Evolutionary conservation across 2,113 vertebrate species (phyloP), one percentile per base, ranked within the genome.

Genomic region (Takifugu flavidus): DNA sequence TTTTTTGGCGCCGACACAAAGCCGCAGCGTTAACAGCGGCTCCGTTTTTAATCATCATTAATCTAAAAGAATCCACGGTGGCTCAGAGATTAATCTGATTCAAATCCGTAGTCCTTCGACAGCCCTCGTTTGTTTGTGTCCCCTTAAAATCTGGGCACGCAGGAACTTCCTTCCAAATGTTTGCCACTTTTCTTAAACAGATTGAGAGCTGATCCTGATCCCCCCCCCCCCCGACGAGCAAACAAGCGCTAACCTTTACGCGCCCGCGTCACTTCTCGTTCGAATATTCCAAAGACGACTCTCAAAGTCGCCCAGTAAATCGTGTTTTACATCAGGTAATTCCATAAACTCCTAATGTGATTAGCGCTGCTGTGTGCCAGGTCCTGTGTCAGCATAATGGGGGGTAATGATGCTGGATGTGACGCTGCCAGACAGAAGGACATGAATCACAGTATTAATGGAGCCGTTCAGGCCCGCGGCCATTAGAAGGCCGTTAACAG

Each of bases 381-480:
- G 56, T 59, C 67, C 56, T 70, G 60, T 76, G 70, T 82, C 69
- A 76, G 69, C 65, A 61, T 70, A 75, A 83, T 78, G 50, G 69
- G 53, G 77, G 45, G 58, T 82, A 72, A 84, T 78, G 74, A 80
- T 70, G 76, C 66, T 60, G 49, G 74, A 78, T 81, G 70, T 83
- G 81, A 81, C 81, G 77, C 70, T 67, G 67, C 65, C 72, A 69
- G 70, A 79, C 81, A 77, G 64, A 74, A 62, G 67, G 66, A 71
- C 78, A 76, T 76, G 73, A 82, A 79, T 82, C 79, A 72, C 49
- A 70, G 78, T 70, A 79, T 80, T 76, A 84, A 82, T 84, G 82
- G 62, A 74, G 74, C 82, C 65, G 72, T 70, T 65, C 62, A 65
- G 68, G 69, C 78, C 73, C 75, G 79, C 78, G 81, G 65, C 73